These are phyloP conservation scores for Drosophila lacertosa DNA, from an alignment of 1,140 invertebrate species.

Conservation along the genomic window DNA sequence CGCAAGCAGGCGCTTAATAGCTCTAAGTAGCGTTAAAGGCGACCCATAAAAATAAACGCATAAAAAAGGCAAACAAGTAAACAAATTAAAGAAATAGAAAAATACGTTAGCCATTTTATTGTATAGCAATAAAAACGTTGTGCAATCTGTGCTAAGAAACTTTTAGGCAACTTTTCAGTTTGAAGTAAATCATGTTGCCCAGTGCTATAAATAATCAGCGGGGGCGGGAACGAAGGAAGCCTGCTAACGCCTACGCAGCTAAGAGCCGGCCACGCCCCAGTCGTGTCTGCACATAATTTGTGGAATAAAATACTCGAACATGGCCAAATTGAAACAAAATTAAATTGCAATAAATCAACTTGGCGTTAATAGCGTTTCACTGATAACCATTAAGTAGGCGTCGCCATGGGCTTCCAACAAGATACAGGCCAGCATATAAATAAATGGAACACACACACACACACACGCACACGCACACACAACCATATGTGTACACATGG, in stretches of 20 bases:
- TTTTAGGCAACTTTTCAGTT: slow-evolving; percentile 41
- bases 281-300: slow-evolving; percentile 79
- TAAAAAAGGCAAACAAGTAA: slow-evolving; percentile 36
- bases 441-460: slow-evolving; percentile 32
- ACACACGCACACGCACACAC: neutral
- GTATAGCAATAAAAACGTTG: slow-evolving; percentile 28
- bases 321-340: slow-evolving; percentile 77
- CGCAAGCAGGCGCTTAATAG: slow-evolving; percentile 20
- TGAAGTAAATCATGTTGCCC: slow-evolving; percentile 43
- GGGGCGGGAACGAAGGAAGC: too few relatives aligned
- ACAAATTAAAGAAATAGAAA: slow-evolving; percentile 33
- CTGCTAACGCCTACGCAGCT: slow-evolving; percentile 22
- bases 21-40: slow-evolving; percentile 11
- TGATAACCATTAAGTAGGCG: slow-evolving; percentile 79
- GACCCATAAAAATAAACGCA: slow-evolving; percentile 30
- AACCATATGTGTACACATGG: slow-evolving; percentile 21
- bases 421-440: slow-evolving; percentile 54
- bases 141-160: slow-evolving; percentile 23
- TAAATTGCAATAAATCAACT: slow-evolving; percentile 79
- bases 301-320: slow-evolving; percentile 74
- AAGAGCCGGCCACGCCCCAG: slow-evolving; percentile 55
- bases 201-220: slow-evolving; percentile 65
- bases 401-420: slow-evolving; percentile 55
- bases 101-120: slow-evolving; percentile 31
- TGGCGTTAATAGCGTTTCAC: slow-evolving; percentile 76